Percentiles rank a stretch among this genome's conserved stretches.
Conservation (phyloP, 2,888 invertebrate genomes). For the Campaea margaritaria region DNA sequence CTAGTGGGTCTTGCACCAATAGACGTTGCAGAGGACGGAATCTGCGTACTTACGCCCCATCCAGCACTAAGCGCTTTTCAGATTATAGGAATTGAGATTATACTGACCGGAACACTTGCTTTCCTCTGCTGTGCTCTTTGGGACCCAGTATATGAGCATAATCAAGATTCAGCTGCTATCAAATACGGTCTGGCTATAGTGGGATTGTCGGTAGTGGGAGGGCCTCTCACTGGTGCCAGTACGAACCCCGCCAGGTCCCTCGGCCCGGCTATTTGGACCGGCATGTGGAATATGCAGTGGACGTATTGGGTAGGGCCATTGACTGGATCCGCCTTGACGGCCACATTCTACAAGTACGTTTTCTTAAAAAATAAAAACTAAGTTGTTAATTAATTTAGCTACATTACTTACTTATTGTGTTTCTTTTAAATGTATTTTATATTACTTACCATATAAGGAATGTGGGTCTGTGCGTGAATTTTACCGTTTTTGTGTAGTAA, state of each 20-base stretch:
- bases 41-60: constrained; percentile 88
- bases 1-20: constrained; percentile 81
- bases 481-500: no score
- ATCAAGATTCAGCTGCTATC: constrained; percentile 87
- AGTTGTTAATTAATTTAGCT: no score
- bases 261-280: constrained; percentile 89
- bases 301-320: constrained; percentile 89
- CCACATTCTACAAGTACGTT: constrained; percentile 61
- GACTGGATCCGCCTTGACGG: constrained; percentile 61
- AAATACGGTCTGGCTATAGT: constrained; percentile 89
- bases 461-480: no score
- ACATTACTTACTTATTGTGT: no score
- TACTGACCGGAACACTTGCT: constrained; percentile 87
- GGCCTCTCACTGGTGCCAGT: constrained; percentile 89
- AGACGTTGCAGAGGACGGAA: constrained; percentile 61
- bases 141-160: constrained; percentile 88
- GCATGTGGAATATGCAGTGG: constrained; percentile 89
- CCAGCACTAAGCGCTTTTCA: constrained; percentile 75
- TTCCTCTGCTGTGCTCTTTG: constrained; percentile 89
- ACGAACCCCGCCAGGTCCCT: constrained; percentile 90
- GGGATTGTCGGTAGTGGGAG: constrained; percentile 87
- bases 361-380: constrained; percentile 58
- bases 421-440: no score
- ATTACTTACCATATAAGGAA: no score
- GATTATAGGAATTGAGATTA: constrained; percentile 86